phyloP scores from a whole-genome alignment of 2,888 invertebrate genomes.

The Acronicta alni region DNA sequence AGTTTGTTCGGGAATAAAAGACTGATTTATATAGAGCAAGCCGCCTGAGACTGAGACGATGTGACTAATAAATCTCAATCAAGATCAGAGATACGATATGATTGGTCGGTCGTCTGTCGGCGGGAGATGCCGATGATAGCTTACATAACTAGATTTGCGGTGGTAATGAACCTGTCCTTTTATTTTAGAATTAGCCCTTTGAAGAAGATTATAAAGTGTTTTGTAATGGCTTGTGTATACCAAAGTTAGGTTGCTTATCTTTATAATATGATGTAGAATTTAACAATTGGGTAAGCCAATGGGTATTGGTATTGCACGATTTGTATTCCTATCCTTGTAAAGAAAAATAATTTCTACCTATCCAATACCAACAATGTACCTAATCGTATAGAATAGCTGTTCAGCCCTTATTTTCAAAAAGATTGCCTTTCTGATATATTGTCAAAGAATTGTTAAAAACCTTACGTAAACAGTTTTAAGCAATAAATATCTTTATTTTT shows the following conservation, averaged over 20 bases:
- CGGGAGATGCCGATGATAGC: constrained; percentile 69
- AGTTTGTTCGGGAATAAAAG: constrained; percentile 64
- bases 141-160: constrained; percentile 82
- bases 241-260: not conserved
- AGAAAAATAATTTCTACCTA: no score
- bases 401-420: no score
- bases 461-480: no score
- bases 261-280: no score
- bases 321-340: no score
- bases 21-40: constrained; percentile 73
- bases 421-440: no score
- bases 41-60: constrained; percentile 70
- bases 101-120: constrained; percentile 77
- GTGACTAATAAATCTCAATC: constrained; percentile 86
- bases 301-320: no score
- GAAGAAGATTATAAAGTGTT: constrained; percentile 50
- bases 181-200: constrained; percentile 61
- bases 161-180: constrained; percentile 78
- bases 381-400: no score
- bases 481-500: no score
- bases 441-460: no score
- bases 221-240: constrained; percentile 37
- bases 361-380: no score
- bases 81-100: constrained; percentile 82
- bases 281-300: no score